A percentile compares a stretch with the other conserved stretches of the same genome.
These are phyloP conservation scores for Daphoenositta chrysoptera DNA, from an alignment of 2,113 vertebrate species.

Conservation along the genomic window DNA sequence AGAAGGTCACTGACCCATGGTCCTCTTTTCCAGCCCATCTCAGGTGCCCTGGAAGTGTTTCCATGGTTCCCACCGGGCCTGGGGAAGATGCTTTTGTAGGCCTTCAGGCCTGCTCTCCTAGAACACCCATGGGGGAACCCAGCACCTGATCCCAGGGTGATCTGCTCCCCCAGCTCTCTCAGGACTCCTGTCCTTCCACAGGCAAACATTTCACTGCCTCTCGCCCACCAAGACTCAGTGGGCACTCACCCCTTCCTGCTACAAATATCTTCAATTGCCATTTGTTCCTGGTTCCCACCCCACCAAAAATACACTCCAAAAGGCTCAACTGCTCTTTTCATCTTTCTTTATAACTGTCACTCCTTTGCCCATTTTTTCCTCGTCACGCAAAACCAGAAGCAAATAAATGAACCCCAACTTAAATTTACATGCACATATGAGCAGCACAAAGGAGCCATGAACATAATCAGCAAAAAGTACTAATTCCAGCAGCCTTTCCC, in stretches of 20 bases:
- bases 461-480: constrained; percentile 51
- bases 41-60: no score
- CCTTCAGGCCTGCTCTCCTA: no score
- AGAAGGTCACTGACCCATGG: no score
- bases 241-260: not conserved
- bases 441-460: constrained; percentile 45
- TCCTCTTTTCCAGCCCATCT: no score
- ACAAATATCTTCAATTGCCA: not conserved
- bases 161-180: not conserved
- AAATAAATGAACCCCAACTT: constrained; percentile 40
- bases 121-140: no score
- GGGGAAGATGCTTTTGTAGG: no score
- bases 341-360: not conserved
- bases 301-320: not conserved
- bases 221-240: not conserved
- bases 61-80: no score
- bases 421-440: constrained; percentile 37
- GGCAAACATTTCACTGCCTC: not conserved
- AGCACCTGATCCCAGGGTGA: no score
- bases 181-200: not conserved
- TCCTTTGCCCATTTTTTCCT: not conserved
- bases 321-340: not conserved
- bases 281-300: not conserved
- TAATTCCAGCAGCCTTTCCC: not conserved
- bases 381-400: not conserved